Evolutionary conservation across 2,113 vertebrate genomes (phyloP).

Genomic region (Poeciliopsis retropinna): DNA sequence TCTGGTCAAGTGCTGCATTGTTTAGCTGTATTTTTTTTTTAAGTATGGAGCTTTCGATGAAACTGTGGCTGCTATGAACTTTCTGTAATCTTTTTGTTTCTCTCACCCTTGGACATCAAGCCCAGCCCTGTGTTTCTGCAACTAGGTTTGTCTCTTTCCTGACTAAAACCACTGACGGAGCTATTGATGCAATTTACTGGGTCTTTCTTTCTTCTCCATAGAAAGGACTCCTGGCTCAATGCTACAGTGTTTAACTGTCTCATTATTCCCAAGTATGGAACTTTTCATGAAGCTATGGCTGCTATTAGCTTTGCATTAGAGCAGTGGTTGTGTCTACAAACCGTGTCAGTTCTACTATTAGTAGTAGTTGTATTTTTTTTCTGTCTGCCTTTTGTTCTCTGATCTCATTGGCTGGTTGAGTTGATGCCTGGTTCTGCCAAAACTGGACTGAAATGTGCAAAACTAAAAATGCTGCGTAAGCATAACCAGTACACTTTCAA

Average conservation of each 20-base stretch:
- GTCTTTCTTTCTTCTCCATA: background rate
- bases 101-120: no score
- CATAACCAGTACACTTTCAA: background rate
- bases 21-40: background rate
- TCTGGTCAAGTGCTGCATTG: background rate
- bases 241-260: background rate
- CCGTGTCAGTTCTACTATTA: background rate
- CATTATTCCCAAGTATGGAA: background rate
- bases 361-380: background rate
- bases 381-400: background rate
- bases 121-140: background rate
- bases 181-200: background rate
- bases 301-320: background rate
- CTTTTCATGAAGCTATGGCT: background rate
- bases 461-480: background rate
- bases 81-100: no score
- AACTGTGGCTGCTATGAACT: background rate
- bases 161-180: background rate
- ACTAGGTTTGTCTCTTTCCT: background rate
- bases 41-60: background rate
- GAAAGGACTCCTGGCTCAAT: background rate
- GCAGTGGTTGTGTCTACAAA: background rate
- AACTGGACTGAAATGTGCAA: no score
- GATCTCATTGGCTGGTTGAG: background rate
- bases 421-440: background rate